A percentile compares a stretch with the other conserved stretches of the same genome.
These are phyloP conservation scores for Propsilocerus akamusi DNA, from an alignment of 1,140 invertebrate species.

Conservation along the genomic window DNA sequence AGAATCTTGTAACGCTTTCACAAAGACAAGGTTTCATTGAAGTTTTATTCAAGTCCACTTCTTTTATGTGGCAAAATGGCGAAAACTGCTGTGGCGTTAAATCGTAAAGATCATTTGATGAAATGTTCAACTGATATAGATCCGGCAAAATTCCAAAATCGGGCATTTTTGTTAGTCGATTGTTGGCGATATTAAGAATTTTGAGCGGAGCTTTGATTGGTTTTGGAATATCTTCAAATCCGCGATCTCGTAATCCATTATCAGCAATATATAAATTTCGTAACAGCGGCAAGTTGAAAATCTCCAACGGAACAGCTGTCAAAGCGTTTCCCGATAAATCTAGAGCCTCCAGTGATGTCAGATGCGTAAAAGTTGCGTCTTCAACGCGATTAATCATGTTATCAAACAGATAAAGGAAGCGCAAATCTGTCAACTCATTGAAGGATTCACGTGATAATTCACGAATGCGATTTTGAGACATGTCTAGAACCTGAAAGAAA, in stretches of 20 bases:
- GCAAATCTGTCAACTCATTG: background rate
- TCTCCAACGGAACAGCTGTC: slow-evolving; percentile 11
- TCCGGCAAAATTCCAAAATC: slow-evolving; percentile 26
- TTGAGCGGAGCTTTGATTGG: slow-evolving; percentile 26
- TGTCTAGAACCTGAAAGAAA: background rate
- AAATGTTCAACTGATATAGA: slow-evolving; percentile 25
- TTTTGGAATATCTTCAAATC: slow-evolving; percentile 10
- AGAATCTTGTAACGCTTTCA: background rate
- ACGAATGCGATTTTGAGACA: background rate
- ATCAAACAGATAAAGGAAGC: slow-evolving; percentile 12
- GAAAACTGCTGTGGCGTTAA: slow-evolving; percentile 21
- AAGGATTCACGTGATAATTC: background rate
- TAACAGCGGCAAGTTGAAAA: slow-evolving; percentile 9
- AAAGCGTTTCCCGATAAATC: slow-evolving; percentile 18
- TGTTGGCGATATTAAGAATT: slow-evolving; percentile 24
- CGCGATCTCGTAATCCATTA: background rate
- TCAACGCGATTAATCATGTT: slow-evolving; percentile 13
- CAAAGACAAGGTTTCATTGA: background rate
- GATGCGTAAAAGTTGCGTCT: slow-evolving; percentile 10
- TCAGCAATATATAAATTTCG: background rate
- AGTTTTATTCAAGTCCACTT: slow-evolving; percentile 22
- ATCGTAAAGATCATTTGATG: slow-evolving; percentile 21
- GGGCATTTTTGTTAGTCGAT: slow-evolving; percentile 23
- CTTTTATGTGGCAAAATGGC: slow-evolving; percentile 24
- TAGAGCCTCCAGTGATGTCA: slow-evolving; percentile 13